Base-by-base conservation (phyloP, 2,888 invertebrate species). In the Busseola fusca region DNA sequence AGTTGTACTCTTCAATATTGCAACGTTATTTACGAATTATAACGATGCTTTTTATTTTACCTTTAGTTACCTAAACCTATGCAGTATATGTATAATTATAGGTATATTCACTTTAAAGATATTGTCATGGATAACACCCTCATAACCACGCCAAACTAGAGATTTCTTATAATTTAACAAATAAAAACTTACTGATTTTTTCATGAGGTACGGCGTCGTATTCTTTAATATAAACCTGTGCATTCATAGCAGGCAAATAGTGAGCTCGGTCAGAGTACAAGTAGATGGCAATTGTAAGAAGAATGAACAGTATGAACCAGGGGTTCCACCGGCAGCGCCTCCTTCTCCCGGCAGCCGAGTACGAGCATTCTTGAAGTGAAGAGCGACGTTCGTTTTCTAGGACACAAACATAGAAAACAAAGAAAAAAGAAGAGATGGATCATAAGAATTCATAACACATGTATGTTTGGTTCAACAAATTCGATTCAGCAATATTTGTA, bases 321-420 rank as follows among this genome's bases (percentile, higher is more conserved):
- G 78, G 71, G 18, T 82, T 83, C 63, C 83, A 82, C 21, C 60
- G 48, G 27, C 74, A 77, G 1, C 69, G 57, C 14, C 71, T 60
- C 18, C 70, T 62, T 6, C 30, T 14, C 16, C 68, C 82, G 18
- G 56, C 64, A 6, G 56, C 30, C 6, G 62, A 63, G 0, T 86
- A 83, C 0, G 86, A 63, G 57, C 79, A 85, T 52, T 89, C 85
- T 64, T 87, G 86, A 0, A 87, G 72, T 0, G 81, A 79, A 12
- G 67, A 58, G 0, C 72, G 76, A 0, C 81, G 77, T 9, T 84
- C 83, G 0, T 82, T 83, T 58, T 80, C 83, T 75, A 52, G 50
- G 3, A n/a, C 16, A 63, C 50, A 21, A 30, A n/a, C 16, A n/a
- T n/a, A 3, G 3, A 63, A 50, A 30, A 10, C 48, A n/a, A 16